These are phyloP conservation scores for Drosophila borborema DNA, from an alignment of 2,888 invertebrate genomes.

Conservation along the genomic window DNA sequence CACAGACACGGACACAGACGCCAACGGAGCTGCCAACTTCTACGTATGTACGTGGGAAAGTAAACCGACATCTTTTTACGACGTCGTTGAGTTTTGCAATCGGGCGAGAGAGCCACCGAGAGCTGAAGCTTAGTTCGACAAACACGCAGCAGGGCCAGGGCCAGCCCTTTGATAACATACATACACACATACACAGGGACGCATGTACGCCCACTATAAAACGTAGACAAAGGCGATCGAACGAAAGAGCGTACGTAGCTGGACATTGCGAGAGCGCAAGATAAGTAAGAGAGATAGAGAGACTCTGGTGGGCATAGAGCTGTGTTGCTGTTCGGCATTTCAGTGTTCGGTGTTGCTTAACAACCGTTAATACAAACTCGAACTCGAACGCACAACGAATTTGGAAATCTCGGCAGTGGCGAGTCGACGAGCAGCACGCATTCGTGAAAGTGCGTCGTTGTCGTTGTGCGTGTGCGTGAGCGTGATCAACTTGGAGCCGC, in stretches of 20 bases:
- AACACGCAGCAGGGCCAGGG: constrained; percentile 46
- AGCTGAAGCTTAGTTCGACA: constrained; percentile 37
- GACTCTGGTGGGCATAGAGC: constrained; percentile 4
- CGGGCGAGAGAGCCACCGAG: constrained; percentile 37
- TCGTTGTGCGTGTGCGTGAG: constrained; percentile 36
- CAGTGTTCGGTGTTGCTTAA: constrained; percentile 41
- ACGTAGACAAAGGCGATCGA: constrained; percentile 26
- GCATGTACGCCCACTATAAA: constrained; percentile 31
- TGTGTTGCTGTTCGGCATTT: constrained; percentile 25
- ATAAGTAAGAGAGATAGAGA: constrained; percentile 21
- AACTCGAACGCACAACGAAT: constrained; percentile 47
- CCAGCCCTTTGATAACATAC: constrained; percentile 71
- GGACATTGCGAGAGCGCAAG: constrained; percentile 29
- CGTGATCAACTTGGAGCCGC: constrained; percentile 26
- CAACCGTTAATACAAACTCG: constrained; percentile 45
- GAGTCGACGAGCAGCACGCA: constrained; percentile 29
- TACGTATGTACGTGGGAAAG: constrained; percentile 74
- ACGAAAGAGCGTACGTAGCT: constrained; percentile 22
- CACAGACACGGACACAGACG: constrained; percentile 22
- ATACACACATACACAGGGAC: constrained; percentile 13
- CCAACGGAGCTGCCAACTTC: constrained; percentile 50
- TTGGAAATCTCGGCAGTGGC: constrained; percentile 59
- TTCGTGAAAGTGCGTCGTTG: constrained; percentile 67
- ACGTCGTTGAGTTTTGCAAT: constrained; percentile 69
- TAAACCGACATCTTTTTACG: constrained; percentile 78